Conservation (phyloP, 2,888 invertebrate genomes). For the Polia nebulosa region DNA sequence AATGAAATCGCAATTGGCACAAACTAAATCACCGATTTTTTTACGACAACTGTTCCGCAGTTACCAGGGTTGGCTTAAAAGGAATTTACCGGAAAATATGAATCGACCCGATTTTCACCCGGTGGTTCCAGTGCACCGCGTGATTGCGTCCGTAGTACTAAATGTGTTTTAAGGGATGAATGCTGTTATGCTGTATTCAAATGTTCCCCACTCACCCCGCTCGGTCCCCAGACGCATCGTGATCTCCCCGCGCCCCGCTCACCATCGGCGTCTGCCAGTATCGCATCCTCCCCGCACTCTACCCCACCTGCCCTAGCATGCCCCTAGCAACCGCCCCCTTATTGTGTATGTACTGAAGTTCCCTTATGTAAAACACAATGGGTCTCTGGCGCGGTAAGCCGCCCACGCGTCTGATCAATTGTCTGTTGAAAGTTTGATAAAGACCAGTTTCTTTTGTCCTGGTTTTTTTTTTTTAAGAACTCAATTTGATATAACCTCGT, state of each 20-base stretch:
- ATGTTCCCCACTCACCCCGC: not conserved
- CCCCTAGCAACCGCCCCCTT: slow-evolving; percentile 31
- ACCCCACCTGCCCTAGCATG: not conserved
- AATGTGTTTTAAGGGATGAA: not conserved
- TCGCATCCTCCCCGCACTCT: not conserved
- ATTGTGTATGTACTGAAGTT: slow-evolving; percentile 9
- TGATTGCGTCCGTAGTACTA: not conserved
- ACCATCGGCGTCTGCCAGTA: not conserved
- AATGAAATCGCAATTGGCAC: not conserved
- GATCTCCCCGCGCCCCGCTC: not conserved
- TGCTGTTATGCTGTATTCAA: not conserved
- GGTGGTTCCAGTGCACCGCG: not conserved
- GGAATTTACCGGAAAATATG: not conserved
- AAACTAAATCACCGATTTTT: not conserved
- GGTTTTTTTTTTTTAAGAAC: not conserved
- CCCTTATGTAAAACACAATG: slow-evolving; percentile 23
- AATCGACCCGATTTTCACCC: not conserved
- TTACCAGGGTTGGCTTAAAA: too few relatives aligned
- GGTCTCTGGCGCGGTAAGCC: not conserved
- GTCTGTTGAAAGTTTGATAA: not conserved
- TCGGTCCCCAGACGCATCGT: not conserved
- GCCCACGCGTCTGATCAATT: slow-evolving; percentile 7
- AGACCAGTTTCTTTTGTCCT: too few relatives aligned
- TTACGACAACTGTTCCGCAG: not conserved
- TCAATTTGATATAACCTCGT: not conserved